Evolutionary conservation across 92 coral and sea anemone genomes (phyloP), one percentile per base, ranked within the genome.

Genomic region (Ricordea florida): DNA sequence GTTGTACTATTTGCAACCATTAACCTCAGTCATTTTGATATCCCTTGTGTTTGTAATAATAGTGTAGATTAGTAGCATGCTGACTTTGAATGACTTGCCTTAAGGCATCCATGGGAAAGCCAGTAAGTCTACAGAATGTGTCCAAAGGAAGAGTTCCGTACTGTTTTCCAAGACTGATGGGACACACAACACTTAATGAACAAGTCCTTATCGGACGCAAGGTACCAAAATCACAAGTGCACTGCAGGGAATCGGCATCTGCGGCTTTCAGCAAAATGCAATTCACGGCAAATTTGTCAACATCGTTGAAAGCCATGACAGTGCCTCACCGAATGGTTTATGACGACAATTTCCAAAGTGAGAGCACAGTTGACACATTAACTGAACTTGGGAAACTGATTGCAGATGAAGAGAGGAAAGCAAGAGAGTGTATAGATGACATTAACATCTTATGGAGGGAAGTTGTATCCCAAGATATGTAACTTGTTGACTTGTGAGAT

Each of bases 151-250:
- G 75, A 7, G 82, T 88, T 15, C 90, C 94, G 1, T 96, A 96
- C 48, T 86, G 93, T 24, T 89, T 96, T 52, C 90, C 99, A 15
- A 87, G 97, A 56, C 79, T 92, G 44, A 76, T 83, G 84, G 92
- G 97, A 37, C 96, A 92, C 69, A 65, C 93, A 3, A 74, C 86
- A 4, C 79, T 85, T 17, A 87, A 93, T 76, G 97, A 96, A 57
- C 92, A 92, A 22, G 71, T 96, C 15, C 79, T 96, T 14, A 86
- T 96, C 85, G 99, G 99, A 20, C 89, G 83, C 64, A 74, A 89
- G 30, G 70, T 91, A n/a, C 85, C 93, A 0, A 20, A 68, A 1
- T 84, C 90, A 7, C 74, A 75, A 21, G 53, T 65, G 34, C 75
- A 75, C 46, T 83, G 85, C 67, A 57, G 76, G 78, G 74, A 83